Evolutionary conservation across 2,888 invertebrate genomes (phyloP), one percentile per base, ranked within the genome.

Genomic region (Drosophila formosana): DNA sequence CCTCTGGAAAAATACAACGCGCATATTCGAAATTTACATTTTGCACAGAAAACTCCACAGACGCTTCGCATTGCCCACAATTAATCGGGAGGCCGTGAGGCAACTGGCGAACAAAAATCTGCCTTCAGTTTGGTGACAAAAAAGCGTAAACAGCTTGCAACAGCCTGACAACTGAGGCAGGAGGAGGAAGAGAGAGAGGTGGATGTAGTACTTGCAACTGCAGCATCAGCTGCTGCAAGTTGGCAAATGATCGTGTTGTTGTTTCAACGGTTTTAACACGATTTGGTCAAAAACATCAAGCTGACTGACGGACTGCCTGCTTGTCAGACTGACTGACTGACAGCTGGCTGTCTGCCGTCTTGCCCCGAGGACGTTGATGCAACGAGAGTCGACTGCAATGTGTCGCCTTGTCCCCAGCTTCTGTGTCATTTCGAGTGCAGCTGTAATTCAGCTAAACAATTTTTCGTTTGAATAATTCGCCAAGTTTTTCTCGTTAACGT

Each of bases 211-310:
- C 41, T 51, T 64, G 75, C 47, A 46, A 57, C 47, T 63, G 68
- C 32, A n/a, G 32, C 75, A 72, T 71, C 66, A 77, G 70, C 62
- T 65, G 77, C 53, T 58, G 56, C 49, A 61, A 50, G 37, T 55
- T 60, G 72, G 60, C 66, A 74, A 80, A 57, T 66, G 68, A 69
- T 80, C 55, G 66, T 69, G 82, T 73, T 61, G 72, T 70, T 79
- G 51, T 71, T 76, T 72, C 75, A 84, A 81, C 81, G 80, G 78
- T 84, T 82, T 84, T 82, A 72, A 82, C 88, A 82, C 88, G 85
- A 84, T 89, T 89, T 89, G 83, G 89, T 83, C 82, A 81, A 82
- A 82, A 88, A 87, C 88, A 89, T 90, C 88, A 79, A 78, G 70
- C 74, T 75, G 78, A 85, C 84, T 53, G 64, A 56, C 18, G 61